A percentile compares a stretch with the other conserved stretches of the same genome.
phyloP scores from a whole-genome alignment of 2,113 vertebrate genomes.

The Amia ocellicauda region DNA sequence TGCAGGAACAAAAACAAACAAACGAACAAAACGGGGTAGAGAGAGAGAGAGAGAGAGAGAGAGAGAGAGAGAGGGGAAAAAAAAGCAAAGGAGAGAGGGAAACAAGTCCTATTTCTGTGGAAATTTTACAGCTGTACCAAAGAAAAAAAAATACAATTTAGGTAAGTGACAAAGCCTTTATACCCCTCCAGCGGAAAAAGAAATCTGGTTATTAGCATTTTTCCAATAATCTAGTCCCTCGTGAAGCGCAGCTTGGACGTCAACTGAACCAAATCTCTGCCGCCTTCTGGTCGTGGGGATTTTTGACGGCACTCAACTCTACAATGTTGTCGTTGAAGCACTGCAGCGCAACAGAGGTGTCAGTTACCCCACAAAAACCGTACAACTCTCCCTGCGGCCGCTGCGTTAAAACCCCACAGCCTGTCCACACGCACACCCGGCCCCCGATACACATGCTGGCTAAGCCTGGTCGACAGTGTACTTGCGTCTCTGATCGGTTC shows the following conservation, averaged over 20 bases:
- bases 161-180: slow-evolving; percentile 80
- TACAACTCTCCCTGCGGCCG: not conserved
- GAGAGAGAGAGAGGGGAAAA: too few relatives aligned
- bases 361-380: slow-evolving; percentile 3
- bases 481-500: too few relatives aligned
- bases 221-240: slow-evolving; percentile 71
- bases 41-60: too few relatives aligned
- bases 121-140: slow-evolving; percentile 87
- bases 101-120: slow-evolving; percentile 70
- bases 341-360: too few relatives aligned
- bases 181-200: slow-evolving; percentile 75
- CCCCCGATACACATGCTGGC: too few relatives aligned
- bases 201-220: slow-evolving; percentile 76
- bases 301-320: not conserved
- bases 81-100: too few relatives aligned
- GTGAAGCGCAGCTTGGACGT: slow-evolving; percentile 28
- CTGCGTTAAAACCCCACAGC: slow-evolving; percentile 2
- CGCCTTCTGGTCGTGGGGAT: slow-evolving; percentile 9
- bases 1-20: slow-evolving; percentile 73
- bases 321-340: too few relatives aligned
- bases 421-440: slow-evolving; percentile 4
- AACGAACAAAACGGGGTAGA: too few relatives aligned
- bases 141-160: slow-evolving; percentile 53
- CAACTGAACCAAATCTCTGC: slow-evolving; percentile 29
- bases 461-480: too few relatives aligned